phyloP scores from a whole-genome alignment of 1,140 invertebrate species.

The Drosophila tristis region DNA sequence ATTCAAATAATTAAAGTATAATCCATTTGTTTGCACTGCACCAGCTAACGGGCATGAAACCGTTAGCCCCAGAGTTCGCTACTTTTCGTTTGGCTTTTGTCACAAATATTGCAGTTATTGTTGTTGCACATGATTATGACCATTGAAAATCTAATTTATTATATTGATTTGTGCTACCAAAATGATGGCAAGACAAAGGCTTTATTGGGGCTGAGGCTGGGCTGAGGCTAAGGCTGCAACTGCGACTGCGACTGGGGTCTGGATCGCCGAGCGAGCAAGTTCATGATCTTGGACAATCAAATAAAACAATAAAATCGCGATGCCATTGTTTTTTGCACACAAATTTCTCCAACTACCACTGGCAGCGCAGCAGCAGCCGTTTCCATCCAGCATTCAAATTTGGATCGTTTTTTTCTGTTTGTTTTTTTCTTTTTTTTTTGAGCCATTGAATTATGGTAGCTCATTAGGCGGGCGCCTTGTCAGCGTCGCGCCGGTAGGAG shows the following conservation, averaged over 20 bases:
- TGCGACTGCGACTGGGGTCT: background rate
- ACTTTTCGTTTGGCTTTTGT: constrained; percentile 20
- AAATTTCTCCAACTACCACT: constrained; percentile 29
- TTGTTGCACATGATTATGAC: constrained; percentile 52
- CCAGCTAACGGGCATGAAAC: constrained; percentile 25
- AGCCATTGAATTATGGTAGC: constrained; percentile 76
- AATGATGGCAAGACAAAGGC: constrained; percentile 64
- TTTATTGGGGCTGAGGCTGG: background rate
- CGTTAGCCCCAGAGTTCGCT: constrained; percentile 59
- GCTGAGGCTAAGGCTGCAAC: background rate
- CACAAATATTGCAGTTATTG: constrained; percentile 58
- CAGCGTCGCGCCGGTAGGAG: constrained; percentile 8
- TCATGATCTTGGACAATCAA: constrained; percentile 74
- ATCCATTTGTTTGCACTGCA: constrained; percentile 32
- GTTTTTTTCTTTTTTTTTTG: background rate
- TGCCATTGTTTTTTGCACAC: constrained; percentile 58
- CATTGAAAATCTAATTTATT: constrained; percentile 63
- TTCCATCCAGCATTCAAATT: constrained; percentile 61
- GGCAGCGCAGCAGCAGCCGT: background rate
- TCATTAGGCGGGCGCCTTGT: constrained; percentile 70
- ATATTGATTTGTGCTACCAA: constrained; percentile 80
- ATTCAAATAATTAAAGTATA: background rate
- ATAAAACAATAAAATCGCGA: constrained; percentile 48
- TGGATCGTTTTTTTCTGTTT: constrained; percentile 36
- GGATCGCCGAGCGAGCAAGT: constrained; percentile 48